Evolutionary conservation across 23 tunicate species (phyloP).

Genomic region (Styela plicata): DNA sequence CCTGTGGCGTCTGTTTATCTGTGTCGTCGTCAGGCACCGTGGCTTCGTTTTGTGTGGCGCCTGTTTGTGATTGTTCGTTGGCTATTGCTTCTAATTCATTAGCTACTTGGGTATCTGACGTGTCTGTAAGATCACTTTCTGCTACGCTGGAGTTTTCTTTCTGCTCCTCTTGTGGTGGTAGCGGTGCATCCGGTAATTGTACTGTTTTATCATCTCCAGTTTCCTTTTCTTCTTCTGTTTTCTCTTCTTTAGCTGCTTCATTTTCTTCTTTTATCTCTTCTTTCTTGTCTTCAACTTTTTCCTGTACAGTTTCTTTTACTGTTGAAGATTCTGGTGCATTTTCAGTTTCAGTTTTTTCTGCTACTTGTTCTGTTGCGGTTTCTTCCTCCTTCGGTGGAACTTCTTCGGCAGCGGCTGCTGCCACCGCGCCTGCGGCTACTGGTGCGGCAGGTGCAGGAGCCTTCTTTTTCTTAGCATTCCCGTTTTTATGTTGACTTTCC

Average conservation of each 20-base stretch:
- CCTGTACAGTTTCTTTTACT: not conserved
- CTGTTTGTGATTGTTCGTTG: slow-evolving; percentile 14
- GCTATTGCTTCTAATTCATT: slow-evolving; percentile 26
- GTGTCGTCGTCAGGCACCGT: not conserved
- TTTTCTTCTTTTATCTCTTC: not conserved
- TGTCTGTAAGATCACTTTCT: slow-evolving; percentile 18
- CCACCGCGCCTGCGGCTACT: not conserved
- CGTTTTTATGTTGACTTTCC: slow-evolving; percentile 8
- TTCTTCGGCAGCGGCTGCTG: not conserved
- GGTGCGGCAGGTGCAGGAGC: slow-evolving; percentile 26
- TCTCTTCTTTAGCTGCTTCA: not conserved
- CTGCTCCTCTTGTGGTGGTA: not conserved
- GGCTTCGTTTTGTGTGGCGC: not conserved
- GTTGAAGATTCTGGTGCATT: not conserved
- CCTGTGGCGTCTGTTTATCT: not conserved
- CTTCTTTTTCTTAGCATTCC: slow-evolving; percentile 32
- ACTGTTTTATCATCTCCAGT: slow-evolving; percentile 11
- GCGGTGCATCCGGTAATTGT: slow-evolving; percentile 19
- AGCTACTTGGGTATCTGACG: slow-evolving; percentile 32
- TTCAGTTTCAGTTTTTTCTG: slow-evolving; percentile 15
- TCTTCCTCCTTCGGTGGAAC: not conserved
- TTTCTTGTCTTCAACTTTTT: not conserved
- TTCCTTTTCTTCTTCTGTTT: not conserved
- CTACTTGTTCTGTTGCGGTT: not conserved
- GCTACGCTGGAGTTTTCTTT: not conserved